Percentiles rank a stretch among this genome's conserved stretches.
Evolutionary conservation across 2,113 vertebrate genomes (phyloP).

Genomic region (Sprattus sprattus): DNA sequence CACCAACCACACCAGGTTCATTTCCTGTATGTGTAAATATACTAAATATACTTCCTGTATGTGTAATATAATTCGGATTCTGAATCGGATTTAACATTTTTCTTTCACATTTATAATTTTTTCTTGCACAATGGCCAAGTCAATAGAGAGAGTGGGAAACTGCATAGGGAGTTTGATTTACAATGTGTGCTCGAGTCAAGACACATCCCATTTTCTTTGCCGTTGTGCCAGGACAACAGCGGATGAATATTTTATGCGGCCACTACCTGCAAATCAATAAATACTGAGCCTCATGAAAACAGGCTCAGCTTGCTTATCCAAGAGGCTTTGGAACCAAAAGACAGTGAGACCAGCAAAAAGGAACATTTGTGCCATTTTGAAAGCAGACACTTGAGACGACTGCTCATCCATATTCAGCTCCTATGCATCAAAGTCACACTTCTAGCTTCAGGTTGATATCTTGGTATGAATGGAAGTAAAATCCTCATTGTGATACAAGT

Average conservation of each 20-base stretch:
- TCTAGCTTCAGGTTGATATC: not conserved
- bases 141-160: not conserved
- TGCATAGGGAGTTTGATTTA: conserved; percentile 41
- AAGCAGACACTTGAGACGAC: not conserved
- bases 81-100: too few relatives aligned
- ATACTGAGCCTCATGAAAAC: conserved; percentile 42
- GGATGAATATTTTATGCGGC: conserved; percentile 60
- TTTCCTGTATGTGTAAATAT: too few relatives aligned
- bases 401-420: not conserved
- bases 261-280: conserved; percentile 59
- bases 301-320: conserved; percentile 33
- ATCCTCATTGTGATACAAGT: not conserved
- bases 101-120: not conserved
- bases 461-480: not conserved
- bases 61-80: too few relatives aligned
- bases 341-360: not conserved
- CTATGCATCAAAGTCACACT: not conserved
- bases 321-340: not conserved
- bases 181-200: conserved; percentile 31
- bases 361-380: not conserved
- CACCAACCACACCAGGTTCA: too few relatives aligned
- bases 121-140: not conserved
- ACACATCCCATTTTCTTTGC: conserved; percentile 25
- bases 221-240: conserved; percentile 51
- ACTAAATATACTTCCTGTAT: too few relatives aligned